Evolutionary conservation across 2,113 vertebrate genomes (phyloP).

Genomic region (Axis porcinus): DNA sequence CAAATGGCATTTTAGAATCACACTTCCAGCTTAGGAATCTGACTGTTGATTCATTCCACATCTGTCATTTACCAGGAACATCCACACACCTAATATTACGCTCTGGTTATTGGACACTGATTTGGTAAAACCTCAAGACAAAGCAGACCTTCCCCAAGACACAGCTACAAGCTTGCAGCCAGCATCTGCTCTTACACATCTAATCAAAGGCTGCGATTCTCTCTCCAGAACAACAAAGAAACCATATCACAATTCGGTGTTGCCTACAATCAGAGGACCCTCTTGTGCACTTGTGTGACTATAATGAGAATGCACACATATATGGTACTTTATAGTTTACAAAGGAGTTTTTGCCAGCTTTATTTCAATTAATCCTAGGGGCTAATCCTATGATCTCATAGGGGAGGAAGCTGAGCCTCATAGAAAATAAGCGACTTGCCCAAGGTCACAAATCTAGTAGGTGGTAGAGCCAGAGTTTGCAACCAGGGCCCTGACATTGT

Average conservation of each 20-base stretch:
- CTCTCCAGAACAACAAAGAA: background rate
- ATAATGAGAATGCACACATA: background rate
- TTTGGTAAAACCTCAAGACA: slow-evolving; percentile 25
- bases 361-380: background rate
- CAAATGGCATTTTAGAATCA: slow-evolving; percentile 3
- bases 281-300: background rate
- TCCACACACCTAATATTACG: background rate
- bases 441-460: background rate
- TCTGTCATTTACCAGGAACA: background rate
- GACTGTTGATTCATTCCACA: background rate
- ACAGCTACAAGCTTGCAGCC: background rate
- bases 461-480: background rate
- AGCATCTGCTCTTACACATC: background rate
- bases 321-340: background rate
- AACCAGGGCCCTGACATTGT: background rate
- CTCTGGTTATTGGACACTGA: background rate
- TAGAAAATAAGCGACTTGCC: background rate
- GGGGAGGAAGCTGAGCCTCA: background rate
- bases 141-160: background rate
- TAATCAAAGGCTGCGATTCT: background rate
- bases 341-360: background rate
- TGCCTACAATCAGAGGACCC: background rate
- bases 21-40: background rate
- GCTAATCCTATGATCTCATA: background rate
- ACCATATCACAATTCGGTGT: background rate